Conservation (phyloP, 1,140 invertebrate genomes). For the Drosophila sechellia region DNA sequence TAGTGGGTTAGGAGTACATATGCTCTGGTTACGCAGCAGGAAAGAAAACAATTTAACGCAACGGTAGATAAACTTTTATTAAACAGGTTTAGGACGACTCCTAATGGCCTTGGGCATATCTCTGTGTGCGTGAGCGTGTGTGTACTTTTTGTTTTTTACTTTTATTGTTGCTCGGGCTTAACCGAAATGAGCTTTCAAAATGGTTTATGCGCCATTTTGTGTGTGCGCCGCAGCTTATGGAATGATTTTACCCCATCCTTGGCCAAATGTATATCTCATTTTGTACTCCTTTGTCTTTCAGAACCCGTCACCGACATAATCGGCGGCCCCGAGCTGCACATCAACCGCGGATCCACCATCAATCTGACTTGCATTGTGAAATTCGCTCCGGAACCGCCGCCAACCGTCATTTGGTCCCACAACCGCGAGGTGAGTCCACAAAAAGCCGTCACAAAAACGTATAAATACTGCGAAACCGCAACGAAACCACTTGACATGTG, state of each 20-base stretch:
- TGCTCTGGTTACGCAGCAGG: constrained; percentile 57
- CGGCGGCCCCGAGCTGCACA: constrained; percentile 92
- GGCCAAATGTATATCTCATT: not conserved
- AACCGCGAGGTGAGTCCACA: constrained; percentile 88
- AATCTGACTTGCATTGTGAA: constrained; percentile 94
- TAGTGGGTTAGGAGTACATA: constrained; percentile 25
- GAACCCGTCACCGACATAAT: constrained; percentile 93
- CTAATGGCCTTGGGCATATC: constrained; percentile 41
- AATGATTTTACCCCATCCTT: constrained; percentile 7
- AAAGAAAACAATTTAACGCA: constrained; percentile 68
- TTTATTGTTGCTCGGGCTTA: constrained; percentile 57
- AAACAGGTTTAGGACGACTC: constrained; percentile 46
- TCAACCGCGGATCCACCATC: constrained; percentile 94
- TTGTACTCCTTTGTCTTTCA: constrained; percentile 78
- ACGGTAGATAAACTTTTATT: constrained; percentile 67
- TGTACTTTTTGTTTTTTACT: constrained; percentile 32
- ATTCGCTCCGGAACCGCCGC: constrained; percentile 92
- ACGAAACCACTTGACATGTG: constrained; percentile 29
- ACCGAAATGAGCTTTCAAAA: constrained; percentile 62
- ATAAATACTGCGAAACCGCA: constrained; percentile 4
- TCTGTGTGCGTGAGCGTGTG: not conserved
- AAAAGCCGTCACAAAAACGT: not conserved
- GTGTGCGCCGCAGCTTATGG: constrained; percentile 30
- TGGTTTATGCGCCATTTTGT: constrained; percentile 56
- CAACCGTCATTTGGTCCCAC: constrained; percentile 92